Conservation (phyloP, 1,140 invertebrate species). For the Aphelenchoides fujianensis region DNA sequence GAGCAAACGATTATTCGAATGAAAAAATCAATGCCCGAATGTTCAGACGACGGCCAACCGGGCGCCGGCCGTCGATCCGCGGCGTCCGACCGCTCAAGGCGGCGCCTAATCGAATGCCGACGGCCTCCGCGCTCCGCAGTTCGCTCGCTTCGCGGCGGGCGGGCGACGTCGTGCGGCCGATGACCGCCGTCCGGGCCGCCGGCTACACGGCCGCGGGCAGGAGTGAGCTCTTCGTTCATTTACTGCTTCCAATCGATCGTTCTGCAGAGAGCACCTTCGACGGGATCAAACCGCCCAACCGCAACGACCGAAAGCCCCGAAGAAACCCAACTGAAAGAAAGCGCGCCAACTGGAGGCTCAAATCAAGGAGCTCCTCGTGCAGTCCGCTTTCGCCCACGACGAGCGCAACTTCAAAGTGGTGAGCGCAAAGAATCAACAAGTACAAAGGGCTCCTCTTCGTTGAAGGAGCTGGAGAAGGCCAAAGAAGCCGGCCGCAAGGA, state of each 20-base stretch:
- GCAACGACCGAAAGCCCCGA: constrained; percentile 17
- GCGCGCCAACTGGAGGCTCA: constrained; percentile 76
- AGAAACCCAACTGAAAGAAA: constrained; percentile 70
- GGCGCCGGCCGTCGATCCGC: constrained; percentile 13
- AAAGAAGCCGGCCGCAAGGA: constrained; percentile 93
- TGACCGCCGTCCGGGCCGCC: constrained; percentile 89
- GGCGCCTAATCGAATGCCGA: neutral
- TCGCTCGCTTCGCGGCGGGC: constrained; percentile 34
- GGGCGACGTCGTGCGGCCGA: constrained; percentile 70
- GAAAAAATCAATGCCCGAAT: constrained; percentile 24
- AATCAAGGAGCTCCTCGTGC: constrained; percentile 79
- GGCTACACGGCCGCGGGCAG: constrained; percentile 78
- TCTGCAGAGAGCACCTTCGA: constrained; percentile 71
- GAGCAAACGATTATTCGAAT: no score
- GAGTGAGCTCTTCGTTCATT: constrained; percentile 49
- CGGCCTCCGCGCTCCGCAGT: constrained; percentile 31
- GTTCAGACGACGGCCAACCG: constrained; percentile 12
- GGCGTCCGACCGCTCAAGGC: constrained; percentile 10
- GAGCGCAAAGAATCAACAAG: neutral
- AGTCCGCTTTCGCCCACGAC: constrained; percentile 72
- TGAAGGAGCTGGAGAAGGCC: constrained; percentile 78
- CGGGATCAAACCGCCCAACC: constrained; percentile 68
- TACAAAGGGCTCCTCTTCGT: neutral
- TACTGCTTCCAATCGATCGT: neutral
- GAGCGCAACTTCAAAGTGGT: constrained; percentile 68